Conservation (phyloP, 2,797 vertebrate species). For the Gymnoscopelus microlampas region DNA sequence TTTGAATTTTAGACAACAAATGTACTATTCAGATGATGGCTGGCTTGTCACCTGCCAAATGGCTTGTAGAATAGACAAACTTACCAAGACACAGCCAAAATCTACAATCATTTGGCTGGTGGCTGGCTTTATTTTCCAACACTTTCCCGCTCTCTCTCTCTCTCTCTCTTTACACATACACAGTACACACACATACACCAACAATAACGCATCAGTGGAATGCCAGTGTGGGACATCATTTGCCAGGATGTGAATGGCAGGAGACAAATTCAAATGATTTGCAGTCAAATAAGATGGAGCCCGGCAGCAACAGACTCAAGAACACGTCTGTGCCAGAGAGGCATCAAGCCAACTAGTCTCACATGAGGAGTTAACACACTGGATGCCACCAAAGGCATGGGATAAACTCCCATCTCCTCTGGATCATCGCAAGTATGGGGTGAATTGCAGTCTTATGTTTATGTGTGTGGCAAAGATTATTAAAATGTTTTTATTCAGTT, state of each 20-base stretch:
- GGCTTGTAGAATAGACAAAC: not conserved
- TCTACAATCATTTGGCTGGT: constrained; percentile 7
- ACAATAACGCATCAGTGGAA: not conserved
- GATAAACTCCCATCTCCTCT: not conserved
- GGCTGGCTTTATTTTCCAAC: not conserved
- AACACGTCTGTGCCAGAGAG: not conserved
- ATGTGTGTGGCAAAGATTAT: no score
- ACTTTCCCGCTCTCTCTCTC: no score
- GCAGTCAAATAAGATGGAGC: constrained; percentile 21
- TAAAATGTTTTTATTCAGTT: no score
- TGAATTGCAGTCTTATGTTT: no score
- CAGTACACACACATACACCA: no score
- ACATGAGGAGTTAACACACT: constrained; percentile 11
- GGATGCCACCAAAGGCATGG: not conserved
- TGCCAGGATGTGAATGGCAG: constrained; percentile 15
- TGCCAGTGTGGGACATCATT: constrained; percentile 13
- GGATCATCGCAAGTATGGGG: not conserved
- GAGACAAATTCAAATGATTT: constrained; percentile 37
- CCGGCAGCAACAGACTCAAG: constrained; percentile 16
- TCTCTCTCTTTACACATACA: not conserved
- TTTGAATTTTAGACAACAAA: not conserved
- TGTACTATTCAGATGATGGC: constrained; percentile 2
- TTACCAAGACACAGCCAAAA: not conserved
- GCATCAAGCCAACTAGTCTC: not conserved
- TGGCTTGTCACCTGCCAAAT: not conserved